Evolutionary conservation across 2,113 vertebrate species (phyloP).

Genomic region (Scortum barcoo): DNA sequence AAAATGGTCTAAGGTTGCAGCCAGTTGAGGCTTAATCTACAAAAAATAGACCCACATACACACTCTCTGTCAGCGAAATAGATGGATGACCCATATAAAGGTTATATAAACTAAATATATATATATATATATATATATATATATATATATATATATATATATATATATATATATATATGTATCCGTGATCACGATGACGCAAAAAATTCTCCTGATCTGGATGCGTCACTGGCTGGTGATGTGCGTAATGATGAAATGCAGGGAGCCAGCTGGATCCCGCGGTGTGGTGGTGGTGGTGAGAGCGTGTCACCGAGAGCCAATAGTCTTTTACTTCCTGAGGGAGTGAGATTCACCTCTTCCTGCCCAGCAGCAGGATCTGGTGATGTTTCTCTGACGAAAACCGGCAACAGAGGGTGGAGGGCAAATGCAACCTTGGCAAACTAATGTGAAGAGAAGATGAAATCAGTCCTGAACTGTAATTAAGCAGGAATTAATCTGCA

Average conservation of each 20-base stretch:
- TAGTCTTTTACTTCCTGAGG: constrained; percentile 20
- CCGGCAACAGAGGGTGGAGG: constrained; percentile 5
- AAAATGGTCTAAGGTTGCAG: background rate
- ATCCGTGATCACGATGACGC: constrained; percentile 64
- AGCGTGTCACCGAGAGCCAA: constrained; percentile 22
- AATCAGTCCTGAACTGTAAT: background rate
- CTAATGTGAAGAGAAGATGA: background rate
- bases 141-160: constrained; percentile 10
- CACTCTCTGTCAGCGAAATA: background rate
- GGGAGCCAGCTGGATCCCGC: constrained; percentile 38
- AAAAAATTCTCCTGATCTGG: constrained; percentile 60
- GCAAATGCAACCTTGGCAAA: background rate
- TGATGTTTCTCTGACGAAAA: constrained; percentile 25
- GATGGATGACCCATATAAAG: constrained; percentile 64
- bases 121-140: background rate
- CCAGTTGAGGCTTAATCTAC: background rate
- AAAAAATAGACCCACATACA: background rate
- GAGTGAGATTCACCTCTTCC: constrained; percentile 16
- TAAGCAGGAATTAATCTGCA: background rate
- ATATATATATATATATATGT: constrained; percentile 6
- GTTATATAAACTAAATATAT: constrained; percentile 18
- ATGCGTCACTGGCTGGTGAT: constrained; percentile 74
- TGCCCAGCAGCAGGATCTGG: background rate
- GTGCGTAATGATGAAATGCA: constrained; percentile 76
- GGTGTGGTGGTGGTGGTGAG: constrained; percentile 39